A percentile compares a stretch with the other conserved stretches of the same genome.
phyloP scores from a whole-genome alignment of 2,113 vertebrate species.

The Podiceps cristatus region DNA sequence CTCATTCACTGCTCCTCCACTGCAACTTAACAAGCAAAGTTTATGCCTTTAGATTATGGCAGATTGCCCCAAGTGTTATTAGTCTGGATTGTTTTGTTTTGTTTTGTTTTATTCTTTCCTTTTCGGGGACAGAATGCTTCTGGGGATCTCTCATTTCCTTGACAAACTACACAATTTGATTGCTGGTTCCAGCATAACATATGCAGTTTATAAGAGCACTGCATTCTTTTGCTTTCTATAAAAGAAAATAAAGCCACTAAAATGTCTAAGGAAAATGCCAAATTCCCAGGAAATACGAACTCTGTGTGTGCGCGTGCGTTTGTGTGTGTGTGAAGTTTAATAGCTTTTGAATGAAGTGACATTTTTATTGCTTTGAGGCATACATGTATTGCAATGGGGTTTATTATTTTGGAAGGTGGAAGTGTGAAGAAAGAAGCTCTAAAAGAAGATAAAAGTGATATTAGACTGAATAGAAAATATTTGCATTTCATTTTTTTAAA shows the following conservation, averaged over 20 bases:
- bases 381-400: conserved; percentile 12
- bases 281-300: not conserved
- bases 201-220: not conserved
- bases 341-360: conserved; percentile 22
- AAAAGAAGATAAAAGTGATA: not conserved
- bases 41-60: conserved; percentile 31
- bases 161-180: conserved; percentile 22
- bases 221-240: not conserved
- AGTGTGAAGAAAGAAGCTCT: not conserved
- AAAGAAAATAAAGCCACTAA: not conserved
- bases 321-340: not conserved
- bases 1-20: not conserved
- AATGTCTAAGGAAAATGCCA: not conserved
- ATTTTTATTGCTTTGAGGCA: conserved; percentile 53
- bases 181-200: not conserved
- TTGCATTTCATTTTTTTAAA: conserved; percentile 7
- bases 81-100: not conserved
- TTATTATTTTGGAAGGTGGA: conserved; percentile 24
- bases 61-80: not conserved
- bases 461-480: conserved; percentile 21
- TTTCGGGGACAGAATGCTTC: not conserved
- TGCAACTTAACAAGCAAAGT: conserved; percentile 21
- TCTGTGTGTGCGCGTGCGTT: not conserved
- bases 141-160: conserved; percentile 9
- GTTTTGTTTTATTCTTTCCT: not conserved